Conservation (phyloP, 2,113 vertebrate genomes). For the Chionomys nivalis region DNA sequence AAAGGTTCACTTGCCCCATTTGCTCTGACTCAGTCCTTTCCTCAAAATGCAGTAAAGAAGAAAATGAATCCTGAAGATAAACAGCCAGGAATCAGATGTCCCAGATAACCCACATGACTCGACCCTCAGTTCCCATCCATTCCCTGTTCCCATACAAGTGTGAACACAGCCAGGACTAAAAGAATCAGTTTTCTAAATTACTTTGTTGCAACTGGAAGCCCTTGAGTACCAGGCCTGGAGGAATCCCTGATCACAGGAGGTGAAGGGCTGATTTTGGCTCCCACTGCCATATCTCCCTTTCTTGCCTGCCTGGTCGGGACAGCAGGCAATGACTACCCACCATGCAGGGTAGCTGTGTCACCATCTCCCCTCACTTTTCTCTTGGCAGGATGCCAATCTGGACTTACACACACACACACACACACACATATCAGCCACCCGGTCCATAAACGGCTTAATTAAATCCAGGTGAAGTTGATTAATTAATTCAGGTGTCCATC, state of each 20-base stretch:
- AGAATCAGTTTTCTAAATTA: neutral
- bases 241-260: neutral
- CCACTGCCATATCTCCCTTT: neutral
- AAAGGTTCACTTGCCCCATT: neutral
- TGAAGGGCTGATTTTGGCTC: neutral
- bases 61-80: neutral
- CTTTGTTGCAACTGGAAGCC: neutral
- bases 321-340: neutral
- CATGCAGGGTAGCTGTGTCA: rapidly evolving
- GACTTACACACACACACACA: neutral
- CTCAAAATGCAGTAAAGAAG: neutral
- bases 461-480: neutral
- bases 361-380: neutral
- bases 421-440: neutral
- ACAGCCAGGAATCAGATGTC: neutral
- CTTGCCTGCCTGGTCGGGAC: neutral
- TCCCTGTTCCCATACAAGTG: neutral
- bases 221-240: neutral
- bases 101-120: neutral
- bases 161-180: neutral
- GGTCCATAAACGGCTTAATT: neutral
- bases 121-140: neutral
- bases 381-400: neutral
- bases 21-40: neutral
- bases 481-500: neutral